Conservation (phyloP, 2,888 invertebrate genomes). For the Campopleginae sp. region DNA sequence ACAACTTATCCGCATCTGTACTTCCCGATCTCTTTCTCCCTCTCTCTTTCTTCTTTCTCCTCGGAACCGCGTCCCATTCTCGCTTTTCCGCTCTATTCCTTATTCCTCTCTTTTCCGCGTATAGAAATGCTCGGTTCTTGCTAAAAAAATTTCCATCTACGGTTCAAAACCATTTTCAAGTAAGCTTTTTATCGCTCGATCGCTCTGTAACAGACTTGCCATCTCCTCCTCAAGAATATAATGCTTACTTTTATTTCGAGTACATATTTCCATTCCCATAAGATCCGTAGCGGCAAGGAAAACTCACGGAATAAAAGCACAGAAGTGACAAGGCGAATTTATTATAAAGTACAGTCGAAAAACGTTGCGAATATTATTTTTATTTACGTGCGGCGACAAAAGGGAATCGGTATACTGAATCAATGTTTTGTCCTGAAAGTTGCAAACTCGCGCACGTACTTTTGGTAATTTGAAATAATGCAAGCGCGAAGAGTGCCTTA, state of each 20-base stretch:
- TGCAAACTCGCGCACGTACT: neutral
- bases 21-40: slow-evolving; percentile 24
- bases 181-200: neutral
- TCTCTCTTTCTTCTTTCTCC: slow-evolving; percentile 28
- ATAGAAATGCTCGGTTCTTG: slow-evolving; percentile 38
- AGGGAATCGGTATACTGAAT: neutral
- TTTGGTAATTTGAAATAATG: neutral
- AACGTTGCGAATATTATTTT: neutral
- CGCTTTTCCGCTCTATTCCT: slow-evolving; percentile 20
- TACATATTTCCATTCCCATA: neutral
- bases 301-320: neutral
- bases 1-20: slow-evolving; percentile 56
- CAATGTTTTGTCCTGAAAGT: neutral
- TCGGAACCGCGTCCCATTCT: slow-evolving; percentile 22
- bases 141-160: slow-evolving; percentile 30
- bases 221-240: neutral
- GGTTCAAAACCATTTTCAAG: neutral
- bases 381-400: too few species aligned
- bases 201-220: neutral
- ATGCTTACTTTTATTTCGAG: neutral
- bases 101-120: slow-evolving; percentile 27
- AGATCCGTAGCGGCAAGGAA: neutral
- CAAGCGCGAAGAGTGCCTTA: neutral
- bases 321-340: neutral
- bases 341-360: neutral